Conservation (phyloP, 1,140 invertebrate genomes). For the Drosophila funebris region DNA sequence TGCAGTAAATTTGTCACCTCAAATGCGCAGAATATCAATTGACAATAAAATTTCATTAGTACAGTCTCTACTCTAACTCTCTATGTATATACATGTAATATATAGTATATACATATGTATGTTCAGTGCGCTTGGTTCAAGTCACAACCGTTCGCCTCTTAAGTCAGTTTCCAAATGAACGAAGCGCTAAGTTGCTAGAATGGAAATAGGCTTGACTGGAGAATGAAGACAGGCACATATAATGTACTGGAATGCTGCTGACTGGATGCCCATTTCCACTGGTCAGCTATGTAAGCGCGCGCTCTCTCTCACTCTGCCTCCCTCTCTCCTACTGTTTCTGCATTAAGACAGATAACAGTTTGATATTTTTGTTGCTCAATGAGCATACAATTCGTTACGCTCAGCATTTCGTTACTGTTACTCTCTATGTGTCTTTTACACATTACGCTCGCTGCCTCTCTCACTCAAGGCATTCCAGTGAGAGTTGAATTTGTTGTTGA, state of each 20-base stretch:
- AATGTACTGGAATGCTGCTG: constrained; percentile 41
- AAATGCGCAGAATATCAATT: constrained; percentile 74
- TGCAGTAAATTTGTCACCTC: constrained; percentile 77
- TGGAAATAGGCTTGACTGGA: constrained; percentile 20
- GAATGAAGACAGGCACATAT: constrained; percentile 8
- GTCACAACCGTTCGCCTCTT: constrained; percentile 51
- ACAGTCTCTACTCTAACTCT: constrained; percentile 54
- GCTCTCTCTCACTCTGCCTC: constrained; percentile 30
- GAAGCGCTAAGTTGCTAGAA: background rate
- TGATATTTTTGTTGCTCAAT: constrained; percentile 6
- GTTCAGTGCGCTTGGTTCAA: background rate
- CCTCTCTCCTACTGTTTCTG: background rate
- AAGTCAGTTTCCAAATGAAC: constrained; percentile 55
- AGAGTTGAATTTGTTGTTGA: constrained; percentile 4
- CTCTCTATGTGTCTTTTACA: constrained; percentile 5
- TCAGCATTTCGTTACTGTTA: constrained; percentile 14
- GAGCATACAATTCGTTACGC: constrained; percentile 19
- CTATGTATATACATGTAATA: background rate
- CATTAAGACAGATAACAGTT: constrained; percentile 20
- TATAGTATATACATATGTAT: background rate
- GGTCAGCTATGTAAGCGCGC: constrained; percentile 28
- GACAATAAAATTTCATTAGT: constrained; percentile 22
- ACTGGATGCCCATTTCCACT: constrained; percentile 46
- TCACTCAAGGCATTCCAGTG: constrained; percentile 3
- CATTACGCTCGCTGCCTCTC: background rate